Base-by-base conservation (phyloP, 1,140 invertebrate genomes). In the Philotrypesis tridentata region DNA sequence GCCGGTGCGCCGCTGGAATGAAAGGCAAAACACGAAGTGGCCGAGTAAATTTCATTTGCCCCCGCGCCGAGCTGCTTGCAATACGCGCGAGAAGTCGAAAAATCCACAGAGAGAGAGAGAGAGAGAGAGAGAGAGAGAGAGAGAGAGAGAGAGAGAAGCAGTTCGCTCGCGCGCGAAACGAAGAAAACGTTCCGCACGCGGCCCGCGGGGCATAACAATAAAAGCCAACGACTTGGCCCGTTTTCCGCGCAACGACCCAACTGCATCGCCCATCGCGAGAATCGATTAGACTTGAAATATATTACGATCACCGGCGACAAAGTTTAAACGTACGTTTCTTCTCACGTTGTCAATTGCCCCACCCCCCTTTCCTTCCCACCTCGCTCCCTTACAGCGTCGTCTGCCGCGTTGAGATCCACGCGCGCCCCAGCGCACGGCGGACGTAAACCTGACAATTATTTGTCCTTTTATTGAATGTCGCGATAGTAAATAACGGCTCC, bases 231-330 rank as follows among this genome's bases (percentile, higher is more conserved):
- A 80, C 60, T 80, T 25, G 9, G 17, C 23, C 65, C 76, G 27
- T 78, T 78, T 72, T 48, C 67, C 25, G 29, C 48, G 71, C 23
- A n/a, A 2, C 17, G 48, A 14, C n/a, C 48, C 7, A 55, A 55
- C 48, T 55, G 68, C 55, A 61, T 43, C 8, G 17, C 77, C 27
- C 25, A 61, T 55, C 70, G 31, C 33, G 48, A 70, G 48, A 80
- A 80, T 80, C 79, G 70, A 74, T 80, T 73, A 73, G 70, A 67
- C 25, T 37, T 65, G 79, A 80, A 74, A 63, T 73, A 70, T 73
- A 74, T 79, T 79, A 79, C 68, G 68, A 79, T 70, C 67, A 70
- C 21, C 29, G 68, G 17, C 77, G 68, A 63, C 77, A 79, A 72
- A 79, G 67, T 78, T 78, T 29, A 68, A 68, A 78, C 65, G 25